Base-by-base conservation (phyloP, 2,888 invertebrate species). In the Azorinus chamasolen region DNA sequence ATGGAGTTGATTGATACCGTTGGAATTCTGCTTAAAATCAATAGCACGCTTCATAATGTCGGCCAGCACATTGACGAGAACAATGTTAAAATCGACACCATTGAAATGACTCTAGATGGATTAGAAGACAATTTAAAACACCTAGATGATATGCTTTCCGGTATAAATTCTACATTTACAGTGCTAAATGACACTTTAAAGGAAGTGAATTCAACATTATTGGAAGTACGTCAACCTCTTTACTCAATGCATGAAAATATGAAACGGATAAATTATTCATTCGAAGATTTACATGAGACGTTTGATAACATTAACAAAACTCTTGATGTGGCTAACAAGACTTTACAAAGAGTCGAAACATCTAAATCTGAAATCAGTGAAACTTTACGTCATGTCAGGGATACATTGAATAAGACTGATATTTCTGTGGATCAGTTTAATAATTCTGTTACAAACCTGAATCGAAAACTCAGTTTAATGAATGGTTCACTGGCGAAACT, bases 51-150 rank as follows among this genome's bases (percentile, higher is more conserved):
- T 4, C 41, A 25, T 18, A 64, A 57, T 14, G 71, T 76, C 18
- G 75, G 75, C 16, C 24, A 69, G 22, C 55, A 75, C 24, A 74
- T 81, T 22, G 72, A 78, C 48, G 58, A 65, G 25, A 75, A 78
- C 3, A 81, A 81, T 45, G 32, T 46, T n/a, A 71, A 68, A 45
- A 64, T 81, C 16, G 65, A 72, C 64, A 39, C 43, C 4, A 72
- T 72, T 51, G 77, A 78, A 27, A 24, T 27, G 0, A 72, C 55
- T 39, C 39, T 72, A 1, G 22, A 20, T 5, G 20, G 45, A 2
- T 45, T 75, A 20, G 81, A 75, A 54, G 12, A 41, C 8, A 78
- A 50, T 18, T 61, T 81, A n/a, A 32, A 43, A 10, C 39, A 48
- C 0, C 39, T 81, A 14, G 64, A 75, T 18, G 41, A 53, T 20